A percentile compares a stretch with the other conserved stretches of the same genome.
phyloP scores from a whole-genome alignment of 92 coral and sea anemone genomes.

The Siderastrea siderea region DNA sequence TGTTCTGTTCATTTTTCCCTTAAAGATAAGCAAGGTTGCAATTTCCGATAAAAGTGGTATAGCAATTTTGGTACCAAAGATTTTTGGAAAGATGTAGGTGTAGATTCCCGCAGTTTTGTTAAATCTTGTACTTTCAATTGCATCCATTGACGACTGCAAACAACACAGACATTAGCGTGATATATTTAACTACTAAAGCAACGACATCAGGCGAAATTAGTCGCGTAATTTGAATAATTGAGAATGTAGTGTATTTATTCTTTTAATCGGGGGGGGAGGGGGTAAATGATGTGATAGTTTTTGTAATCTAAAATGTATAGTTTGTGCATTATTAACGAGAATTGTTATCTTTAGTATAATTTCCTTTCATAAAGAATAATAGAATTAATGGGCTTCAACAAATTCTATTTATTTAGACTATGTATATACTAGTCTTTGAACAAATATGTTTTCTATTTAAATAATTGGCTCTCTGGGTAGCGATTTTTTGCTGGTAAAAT shows the following conservation, averaged over 20 bases:
- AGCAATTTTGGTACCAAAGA: not conserved
- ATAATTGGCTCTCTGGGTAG: constrained; percentile 15
- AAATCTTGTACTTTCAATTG: not conserved
- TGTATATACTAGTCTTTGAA: not conserved
- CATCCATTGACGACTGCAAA: not conserved
- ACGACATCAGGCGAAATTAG: not conserved
- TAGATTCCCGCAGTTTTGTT: not conserved
- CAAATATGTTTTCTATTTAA: constrained; percentile 11
- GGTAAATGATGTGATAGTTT: not conserved
- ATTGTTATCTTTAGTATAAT: not conserved
- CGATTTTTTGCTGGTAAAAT: not conserved
- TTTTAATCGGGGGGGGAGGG: not conserved
- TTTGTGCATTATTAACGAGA: not conserved
- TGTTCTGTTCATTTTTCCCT: not conserved
- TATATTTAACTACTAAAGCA: too few relatives aligned
- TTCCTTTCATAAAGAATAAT: not conserved
- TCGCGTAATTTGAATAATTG: not conserved
- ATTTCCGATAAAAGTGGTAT: not conserved
- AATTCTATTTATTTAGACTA: constrained; percentile 16
- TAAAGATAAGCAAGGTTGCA: not conserved
- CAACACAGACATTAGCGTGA: not conserved
- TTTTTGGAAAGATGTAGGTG: not conserved
- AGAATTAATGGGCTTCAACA: not conserved
- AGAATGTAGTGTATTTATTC: not conserved
- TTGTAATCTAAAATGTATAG: not conserved